Conservation (phyloP, 2,797 vertebrate genomes). For the Enteromius trimaculatus region DNA sequence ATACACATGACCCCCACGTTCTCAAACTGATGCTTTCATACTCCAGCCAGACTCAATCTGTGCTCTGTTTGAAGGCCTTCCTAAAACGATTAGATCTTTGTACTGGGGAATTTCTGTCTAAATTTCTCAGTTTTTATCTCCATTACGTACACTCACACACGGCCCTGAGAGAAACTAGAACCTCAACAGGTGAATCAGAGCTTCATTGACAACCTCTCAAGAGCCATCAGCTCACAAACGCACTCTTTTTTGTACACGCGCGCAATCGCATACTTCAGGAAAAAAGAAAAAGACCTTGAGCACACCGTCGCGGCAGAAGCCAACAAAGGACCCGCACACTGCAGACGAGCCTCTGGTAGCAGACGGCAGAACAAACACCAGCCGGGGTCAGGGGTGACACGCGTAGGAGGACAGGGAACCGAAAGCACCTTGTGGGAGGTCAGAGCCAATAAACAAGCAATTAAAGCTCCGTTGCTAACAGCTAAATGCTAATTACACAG, state of each 20-base stretch:
- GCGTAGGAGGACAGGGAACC: conserved; percentile 3
- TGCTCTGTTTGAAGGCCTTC: neutral
- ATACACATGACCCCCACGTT: neutral
- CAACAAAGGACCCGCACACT: conserved; percentile 62
- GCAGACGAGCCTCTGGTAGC: conserved; percentile 33
- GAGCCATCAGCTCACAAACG: conserved; percentile 25
- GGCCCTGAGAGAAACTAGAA: conserved; percentile 67
- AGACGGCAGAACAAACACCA: conserved; percentile 47
- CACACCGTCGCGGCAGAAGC: conserved; percentile 56
- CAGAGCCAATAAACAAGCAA: conserved; percentile 51
- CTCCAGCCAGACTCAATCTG: neutral
- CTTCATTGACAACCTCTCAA: conserved; percentile 34
- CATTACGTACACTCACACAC: conserved; percentile 13
- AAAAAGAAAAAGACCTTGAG: conserved; percentile 41
- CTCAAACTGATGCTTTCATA: neutral
- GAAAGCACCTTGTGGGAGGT: conserved; percentile 28
- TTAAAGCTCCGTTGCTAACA: conserved; percentile 51
- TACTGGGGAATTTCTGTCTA: neutral
- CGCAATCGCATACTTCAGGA: conserved; percentile 9
- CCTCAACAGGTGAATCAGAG: conserved; percentile 40
- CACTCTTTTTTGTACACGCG: conserved; percentile 38
- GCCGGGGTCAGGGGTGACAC: conserved; percentile 27
- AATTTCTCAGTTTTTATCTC: conserved; percentile 15
- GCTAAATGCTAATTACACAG: conserved; percentile 45
- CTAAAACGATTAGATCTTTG: neutral